These are phyloP conservation scores for Resseliella maxima DNA, from an alignment of 2,888 invertebrate species.

Conservation along the genomic window DNA sequence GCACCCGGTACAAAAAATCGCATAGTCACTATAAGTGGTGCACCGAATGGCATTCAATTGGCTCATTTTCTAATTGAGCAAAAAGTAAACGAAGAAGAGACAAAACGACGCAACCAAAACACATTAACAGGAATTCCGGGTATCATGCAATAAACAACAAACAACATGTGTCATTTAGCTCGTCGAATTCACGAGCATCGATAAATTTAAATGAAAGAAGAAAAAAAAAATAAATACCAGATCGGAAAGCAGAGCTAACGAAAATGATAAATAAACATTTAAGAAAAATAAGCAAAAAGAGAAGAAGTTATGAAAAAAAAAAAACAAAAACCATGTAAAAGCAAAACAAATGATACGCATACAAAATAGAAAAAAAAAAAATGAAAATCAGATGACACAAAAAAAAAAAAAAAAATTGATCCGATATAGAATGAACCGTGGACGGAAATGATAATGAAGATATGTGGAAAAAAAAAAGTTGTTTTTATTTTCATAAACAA, in stretches of 20 bases:
- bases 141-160: constrained; percentile 58
- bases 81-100: constrained; percentile 95
- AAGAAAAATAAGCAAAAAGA: neutral
- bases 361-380: neutral
- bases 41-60: constrained; percentile 86
- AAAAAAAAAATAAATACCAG: neutral
- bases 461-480: neutral
- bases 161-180: neutral
- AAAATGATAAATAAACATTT: neutral
- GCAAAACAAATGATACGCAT: constrained; percentile 11
- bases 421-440: neutral
- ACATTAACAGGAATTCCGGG: constrained; percentile 70
- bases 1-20: constrained; percentile 97
- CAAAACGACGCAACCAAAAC: constrained; percentile 92
- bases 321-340: neutral
- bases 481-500: constrained; percentile 33
- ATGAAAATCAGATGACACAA: neutral
- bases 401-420: neutral
- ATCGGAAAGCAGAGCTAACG: neutral
- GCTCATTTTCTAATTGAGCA: constrained; percentile 97
- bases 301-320: neutral
- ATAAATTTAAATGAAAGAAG: neutral
- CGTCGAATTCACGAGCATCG: neutral
- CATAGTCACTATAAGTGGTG: constrained; percentile 95
- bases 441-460: neutral